phyloP scores from a whole-genome alignment of 2,888 invertebrate species.

The Xestoiulus laeticollis region DNA sequence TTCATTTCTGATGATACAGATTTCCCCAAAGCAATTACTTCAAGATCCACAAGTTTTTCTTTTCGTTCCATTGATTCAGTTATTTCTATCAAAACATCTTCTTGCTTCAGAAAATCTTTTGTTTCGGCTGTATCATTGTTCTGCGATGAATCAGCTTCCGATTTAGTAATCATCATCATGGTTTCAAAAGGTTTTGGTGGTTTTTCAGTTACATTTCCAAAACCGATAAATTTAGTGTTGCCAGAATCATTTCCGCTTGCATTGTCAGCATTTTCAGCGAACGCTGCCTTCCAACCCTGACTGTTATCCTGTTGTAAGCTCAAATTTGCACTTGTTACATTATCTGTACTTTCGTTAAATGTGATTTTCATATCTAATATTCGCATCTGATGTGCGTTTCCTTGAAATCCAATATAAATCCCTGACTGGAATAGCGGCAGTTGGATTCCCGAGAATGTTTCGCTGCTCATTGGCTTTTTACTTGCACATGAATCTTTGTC shows the following conservation, averaged over 20 bases:
- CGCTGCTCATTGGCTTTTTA: background rate
- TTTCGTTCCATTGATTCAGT: background rate
- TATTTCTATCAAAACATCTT: background rate
- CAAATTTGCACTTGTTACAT: background rate
- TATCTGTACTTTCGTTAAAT: background rate
- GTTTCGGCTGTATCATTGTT: background rate
- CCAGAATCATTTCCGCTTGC: background rate
- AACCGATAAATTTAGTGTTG: background rate
- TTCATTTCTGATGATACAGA: background rate
- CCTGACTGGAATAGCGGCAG: background rate
- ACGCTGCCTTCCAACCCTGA: background rate
- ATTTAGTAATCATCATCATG: background rate
- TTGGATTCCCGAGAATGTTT: background rate
- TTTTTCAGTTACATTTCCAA: background rate
- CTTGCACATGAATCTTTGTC: background rate
- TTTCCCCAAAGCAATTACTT: background rate
- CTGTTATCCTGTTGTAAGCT: background rate
- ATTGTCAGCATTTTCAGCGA: background rate
- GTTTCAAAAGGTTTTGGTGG: background rate
- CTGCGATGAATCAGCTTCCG: background rate
- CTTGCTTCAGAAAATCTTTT: background rate
- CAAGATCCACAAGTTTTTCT: background rate
- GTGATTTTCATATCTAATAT: background rate
- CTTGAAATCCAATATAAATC: constrained; percentile 51
- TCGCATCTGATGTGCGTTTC: background rate